phyloP scores from a whole-genome alignment of 1,140 invertebrate species.

The Apolygus lucorum region DNA sequence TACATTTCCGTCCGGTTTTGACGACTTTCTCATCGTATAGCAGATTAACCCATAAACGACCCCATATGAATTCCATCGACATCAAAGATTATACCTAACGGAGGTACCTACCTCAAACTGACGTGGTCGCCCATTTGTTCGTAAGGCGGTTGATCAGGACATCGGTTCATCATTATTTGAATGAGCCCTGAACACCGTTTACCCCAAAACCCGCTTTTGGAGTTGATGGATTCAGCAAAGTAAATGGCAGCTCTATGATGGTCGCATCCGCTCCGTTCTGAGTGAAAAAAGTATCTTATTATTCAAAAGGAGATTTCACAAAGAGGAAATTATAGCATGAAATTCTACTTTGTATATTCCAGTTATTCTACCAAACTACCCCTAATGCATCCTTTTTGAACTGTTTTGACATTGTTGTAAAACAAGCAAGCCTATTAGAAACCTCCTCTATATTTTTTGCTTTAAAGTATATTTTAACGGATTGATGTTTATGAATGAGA shows the following conservation, averaged over 20 bases:
- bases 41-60: too few species aligned
- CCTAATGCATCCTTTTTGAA: neutral
- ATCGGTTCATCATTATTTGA: neutral
- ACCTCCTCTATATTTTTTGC: neutral
- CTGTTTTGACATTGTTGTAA: neutral
- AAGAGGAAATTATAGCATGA: neutral
- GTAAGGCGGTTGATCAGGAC: neutral
- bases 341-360: neutral
- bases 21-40: too few species aligned
- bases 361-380: neutral
- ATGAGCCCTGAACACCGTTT: neutral
- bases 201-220: neutral
- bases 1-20: too few species aligned
- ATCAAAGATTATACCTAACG: neutral
- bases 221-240: neutral
- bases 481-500: too few species aligned
- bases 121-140: neutral
- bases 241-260: neutral
- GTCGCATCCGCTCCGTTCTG: neutral
- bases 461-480: too few species aligned
- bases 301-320: neutral
- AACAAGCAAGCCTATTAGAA: neutral
- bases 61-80: too few species aligned
- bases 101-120: neutral
- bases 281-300: neutral